Percentiles rank a stretch among this genome's conserved stretches.
Evolutionary conservation across 2,888 invertebrate genomes (phyloP).

Genomic region (Yponomeuta plumbellus): DNA sequence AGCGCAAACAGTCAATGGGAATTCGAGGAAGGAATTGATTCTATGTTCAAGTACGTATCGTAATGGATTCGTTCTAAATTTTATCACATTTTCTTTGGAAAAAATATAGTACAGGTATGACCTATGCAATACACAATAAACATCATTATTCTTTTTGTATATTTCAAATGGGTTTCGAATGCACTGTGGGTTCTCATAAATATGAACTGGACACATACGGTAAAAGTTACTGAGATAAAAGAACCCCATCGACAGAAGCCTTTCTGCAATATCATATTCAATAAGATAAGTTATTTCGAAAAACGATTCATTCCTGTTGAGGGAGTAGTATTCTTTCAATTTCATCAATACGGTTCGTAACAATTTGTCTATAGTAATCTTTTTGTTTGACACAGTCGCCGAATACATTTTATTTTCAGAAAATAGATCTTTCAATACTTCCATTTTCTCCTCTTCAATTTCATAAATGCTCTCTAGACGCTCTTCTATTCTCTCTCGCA

Average conservation of each 20-base stretch:
- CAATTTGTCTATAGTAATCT: neutral
- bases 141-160: constrained; percentile 46
- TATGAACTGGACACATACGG: constrained; percentile 79
- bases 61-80: constrained; percentile 75
- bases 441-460: constrained; percentile 59
- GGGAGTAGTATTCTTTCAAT: neutral
- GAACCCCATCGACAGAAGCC: constrained; percentile 74
- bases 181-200: constrained; percentile 63
- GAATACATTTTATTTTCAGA: neutral
- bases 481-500: constrained; percentile 55
- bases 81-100: constrained; percentile 57
- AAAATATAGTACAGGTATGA: constrained; percentile 77
- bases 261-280: constrained; percentile 71
- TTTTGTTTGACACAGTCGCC: neutral
- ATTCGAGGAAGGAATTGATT: constrained; percentile 57
- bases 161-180: constrained; percentile 68
- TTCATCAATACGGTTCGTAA: neutral
- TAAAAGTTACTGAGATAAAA: constrained; percentile 79
- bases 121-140: constrained; percentile 76
- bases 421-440: constrained; percentile 42
- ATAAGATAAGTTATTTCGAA: constrained; percentile 77
- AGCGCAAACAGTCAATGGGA: constrained; percentile 72
- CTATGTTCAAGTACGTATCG: constrained; percentile 65
- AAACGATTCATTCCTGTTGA: constrained; percentile 60
- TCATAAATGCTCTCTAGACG: constrained; percentile 64